Evolutionary conservation across 1,140 invertebrate genomes (phyloP).

Genomic region (Caenorhabditis inopinata): DNA sequence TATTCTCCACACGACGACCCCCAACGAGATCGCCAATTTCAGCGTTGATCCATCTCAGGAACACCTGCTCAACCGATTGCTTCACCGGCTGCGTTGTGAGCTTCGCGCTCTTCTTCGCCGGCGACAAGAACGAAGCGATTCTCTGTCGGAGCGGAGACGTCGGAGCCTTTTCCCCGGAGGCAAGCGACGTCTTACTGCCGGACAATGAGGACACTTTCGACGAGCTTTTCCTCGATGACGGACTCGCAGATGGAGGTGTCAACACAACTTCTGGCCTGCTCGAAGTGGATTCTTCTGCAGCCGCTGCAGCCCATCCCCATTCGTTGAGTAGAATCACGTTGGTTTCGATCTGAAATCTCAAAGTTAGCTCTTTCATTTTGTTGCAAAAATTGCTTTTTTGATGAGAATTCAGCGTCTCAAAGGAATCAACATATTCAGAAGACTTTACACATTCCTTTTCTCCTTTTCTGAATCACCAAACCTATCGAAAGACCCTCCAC

Average conservation of each 20-base stretch:
- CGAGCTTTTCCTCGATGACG: constrained; percentile 4
- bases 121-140: constrained; percentile 39
- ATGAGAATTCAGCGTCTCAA: too few relatives aligned
- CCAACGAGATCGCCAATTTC: constrained; percentile 72
- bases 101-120: constrained; percentile 9
- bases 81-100: constrained; percentile 11
- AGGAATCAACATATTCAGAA: too few relatives aligned
- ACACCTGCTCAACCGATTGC: constrained; percentile 80
- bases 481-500: constrained; percentile 65
- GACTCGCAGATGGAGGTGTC: constrained; percentile 2
- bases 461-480: constrained; percentile 35
- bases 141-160: constrained; percentile 28
- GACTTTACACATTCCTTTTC: too few relatives aligned
- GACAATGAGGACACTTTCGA: constrained; percentile 26
- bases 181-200: constrained; percentile 14
- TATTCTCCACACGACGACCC: constrained; percentile 76
- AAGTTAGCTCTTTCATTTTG: constrained; percentile 83
- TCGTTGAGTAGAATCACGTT: constrained; percentile 47
- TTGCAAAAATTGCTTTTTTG: not conserved
- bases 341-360: constrained; percentile 75
- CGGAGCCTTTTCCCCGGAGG: constrained; percentile 24
- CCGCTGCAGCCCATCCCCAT: constrained; percentile 53
- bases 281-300: constrained; percentile 35
- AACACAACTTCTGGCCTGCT: not conserved
- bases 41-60: constrained; percentile 90